Percentiles rank a stretch among this genome's conserved stretches.
Conservation (phyloP, 2,797 vertebrate genomes). For the Myiotriccus ornatus region DNA sequence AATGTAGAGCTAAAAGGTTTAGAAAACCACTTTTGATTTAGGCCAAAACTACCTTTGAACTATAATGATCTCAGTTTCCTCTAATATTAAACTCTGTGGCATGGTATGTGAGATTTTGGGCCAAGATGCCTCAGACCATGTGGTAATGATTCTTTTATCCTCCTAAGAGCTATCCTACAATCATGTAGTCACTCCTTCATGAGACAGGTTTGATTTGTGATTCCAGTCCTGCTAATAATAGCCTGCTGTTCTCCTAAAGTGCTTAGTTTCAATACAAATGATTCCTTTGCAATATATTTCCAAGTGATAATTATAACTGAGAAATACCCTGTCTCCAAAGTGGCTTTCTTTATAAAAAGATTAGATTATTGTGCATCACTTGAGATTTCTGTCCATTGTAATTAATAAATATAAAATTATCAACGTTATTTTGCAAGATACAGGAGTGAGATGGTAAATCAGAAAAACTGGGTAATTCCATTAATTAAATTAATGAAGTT, state of each 20-base stretch:
- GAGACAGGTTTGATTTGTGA: neutral
- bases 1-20: neutral
- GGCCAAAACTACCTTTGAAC: neutral
- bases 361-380: neutral
- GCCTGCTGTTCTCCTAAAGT: neutral
- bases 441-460: neutral
- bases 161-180: neutral
- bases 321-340: neutral
- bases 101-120: neutral
- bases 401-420: neutral
- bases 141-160: constrained; percentile 12
- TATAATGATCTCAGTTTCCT: neutral
- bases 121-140: neutral
- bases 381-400: neutral
- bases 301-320: neutral
- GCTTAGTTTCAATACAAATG: neutral
- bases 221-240: neutral
- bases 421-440: neutral
- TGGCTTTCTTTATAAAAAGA: neutral
- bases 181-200: neutral
- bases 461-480: neutral
- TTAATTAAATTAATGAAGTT: neutral
- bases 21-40: neutral
- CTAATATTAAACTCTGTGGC: neutral
- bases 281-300: neutral